These are phyloP conservation scores for Drosophila neonasuta DNA, from an alignment of 2,888 invertebrate species.

Conservation along the genomic window DNA sequence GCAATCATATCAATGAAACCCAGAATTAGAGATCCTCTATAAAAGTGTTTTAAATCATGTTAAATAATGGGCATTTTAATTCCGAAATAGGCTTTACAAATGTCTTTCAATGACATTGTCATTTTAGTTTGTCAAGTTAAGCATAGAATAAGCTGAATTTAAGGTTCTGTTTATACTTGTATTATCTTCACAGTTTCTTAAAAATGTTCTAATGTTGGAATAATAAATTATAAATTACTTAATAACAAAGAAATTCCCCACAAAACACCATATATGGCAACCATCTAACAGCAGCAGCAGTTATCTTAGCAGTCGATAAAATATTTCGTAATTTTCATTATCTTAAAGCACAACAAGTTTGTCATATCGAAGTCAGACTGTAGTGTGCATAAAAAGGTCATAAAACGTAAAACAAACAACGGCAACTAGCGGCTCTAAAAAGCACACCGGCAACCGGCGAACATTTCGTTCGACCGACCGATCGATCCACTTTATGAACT, in stretches of 20 bases:
- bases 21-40: too few species aligned
- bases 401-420: slow-evolving; percentile 19
- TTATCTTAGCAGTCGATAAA: background rate
- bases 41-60: too few species aligned
- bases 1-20: too few species aligned
- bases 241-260: too few species aligned
- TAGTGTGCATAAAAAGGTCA: slow-evolving; percentile 4
- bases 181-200: background rate
- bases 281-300: background rate
- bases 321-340: background rate
- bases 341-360: background rate
- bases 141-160: too few species aligned
- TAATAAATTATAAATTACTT: too few species aligned
- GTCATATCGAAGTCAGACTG: slow-evolving; percentile 17
- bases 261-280: too few species aligned
- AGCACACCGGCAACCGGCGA: slow-evolving; percentile 10
- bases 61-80: too few species aligned
- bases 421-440: background rate
- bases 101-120: too few species aligned
- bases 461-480: slow-evolving; percentile 9
- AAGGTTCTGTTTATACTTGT: background rate
- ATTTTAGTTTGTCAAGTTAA: too few species aligned
- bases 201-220: too few species aligned
- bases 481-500: slow-evolving; percentile 48
- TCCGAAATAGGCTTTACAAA: too few species aligned